Percentiles rank a stretch among this genome's conserved stretches.
phyloP scores from a whole-genome alignment of 2,797 vertebrate genomes.

The Xenopus petersii region DNA sequence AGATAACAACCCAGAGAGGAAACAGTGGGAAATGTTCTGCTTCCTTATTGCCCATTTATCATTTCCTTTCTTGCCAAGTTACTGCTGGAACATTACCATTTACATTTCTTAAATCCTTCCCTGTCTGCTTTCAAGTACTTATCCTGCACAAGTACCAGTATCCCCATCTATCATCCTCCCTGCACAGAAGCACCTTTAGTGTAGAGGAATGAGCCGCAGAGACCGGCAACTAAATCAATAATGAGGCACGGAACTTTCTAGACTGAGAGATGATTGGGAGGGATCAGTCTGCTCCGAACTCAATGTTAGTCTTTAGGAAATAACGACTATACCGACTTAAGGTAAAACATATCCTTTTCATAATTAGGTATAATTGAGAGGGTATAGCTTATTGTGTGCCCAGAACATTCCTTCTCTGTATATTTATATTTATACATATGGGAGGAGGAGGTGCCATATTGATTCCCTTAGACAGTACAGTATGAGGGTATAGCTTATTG shows the following conservation, averaged over 20 bases:
- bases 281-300: too few species aligned
- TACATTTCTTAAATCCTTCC: slow-evolving; percentile 29
- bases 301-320: too few species aligned
- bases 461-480: too few species aligned
- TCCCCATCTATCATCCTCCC: slow-evolving; percentile 7
- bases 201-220: background rate
- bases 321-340: too few species aligned
- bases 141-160: slow-evolving; percentile 18
- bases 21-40: background rate
- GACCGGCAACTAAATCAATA: slow-evolving; percentile 36
- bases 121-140: slow-evolving; percentile 17
- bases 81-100: slow-evolving; percentile 17
- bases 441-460: too few species aligned
- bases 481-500: too few species aligned
- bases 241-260: slow-evolving; percentile 2
- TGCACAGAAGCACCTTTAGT: background rate
- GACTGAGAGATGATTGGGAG: slow-evolving; percentile 16
- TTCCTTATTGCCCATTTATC: slow-evolving; percentile 9
- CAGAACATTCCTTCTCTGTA: too few species aligned
- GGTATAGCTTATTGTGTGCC: too few species aligned
- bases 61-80: slow-evolving; percentile 21
- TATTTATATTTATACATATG: too few species aligned
- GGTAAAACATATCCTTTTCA: too few species aligned
- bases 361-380: too few species aligned
- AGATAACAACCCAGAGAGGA: background rate